Percentiles rank a stretch among this genome's conserved stretches.
Conservation (phyloP, 1,140 invertebrate species). For the Leptonema lineaticorne region DNA sequence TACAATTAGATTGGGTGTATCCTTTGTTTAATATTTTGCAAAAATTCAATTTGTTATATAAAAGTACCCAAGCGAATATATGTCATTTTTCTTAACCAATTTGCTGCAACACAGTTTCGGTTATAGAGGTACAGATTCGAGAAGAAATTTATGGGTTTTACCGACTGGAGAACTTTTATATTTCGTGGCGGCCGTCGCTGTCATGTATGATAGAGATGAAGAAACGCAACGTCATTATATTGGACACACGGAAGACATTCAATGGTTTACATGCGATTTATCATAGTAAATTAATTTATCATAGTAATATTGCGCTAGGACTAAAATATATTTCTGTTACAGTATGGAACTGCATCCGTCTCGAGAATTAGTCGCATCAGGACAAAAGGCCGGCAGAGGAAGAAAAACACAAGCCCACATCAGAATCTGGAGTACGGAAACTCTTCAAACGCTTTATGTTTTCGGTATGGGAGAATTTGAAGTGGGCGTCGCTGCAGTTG, state of each 20-base stretch:
- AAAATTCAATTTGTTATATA: no score
- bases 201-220: constrained; percentile 88
- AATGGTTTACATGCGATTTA: constrained; percentile 55
- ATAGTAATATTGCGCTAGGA: background rate
- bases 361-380: constrained; percentile 85
- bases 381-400: constrained; percentile 79
- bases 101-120: constrained; percentile 69
- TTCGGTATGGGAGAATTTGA: constrained; percentile 92
- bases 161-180: constrained; percentile 92
- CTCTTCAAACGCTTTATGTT: constrained; percentile 86
- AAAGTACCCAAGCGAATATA: no score
- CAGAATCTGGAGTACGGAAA: constrained; percentile 91
- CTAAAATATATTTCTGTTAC: constrained; percentile 30
- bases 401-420: constrained; percentile 88
- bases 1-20: constrained; percentile 89
- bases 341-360: constrained; percentile 90
- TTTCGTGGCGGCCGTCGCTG: constrained; percentile 87
- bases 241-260: constrained; percentile 93
- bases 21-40: constrained; percentile 32
- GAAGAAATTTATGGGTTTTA: constrained; percentile 86
- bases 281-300: background rate
- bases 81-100: constrained; percentile 28
- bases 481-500: constrained; percentile 82
- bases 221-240: constrained; percentile 89
- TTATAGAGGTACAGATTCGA: constrained; percentile 85